Evolutionary conservation across 2,888 invertebrate species (phyloP), one percentile per base, ranked within the genome.

Genomic region (Pheosia gnoma): DNA sequence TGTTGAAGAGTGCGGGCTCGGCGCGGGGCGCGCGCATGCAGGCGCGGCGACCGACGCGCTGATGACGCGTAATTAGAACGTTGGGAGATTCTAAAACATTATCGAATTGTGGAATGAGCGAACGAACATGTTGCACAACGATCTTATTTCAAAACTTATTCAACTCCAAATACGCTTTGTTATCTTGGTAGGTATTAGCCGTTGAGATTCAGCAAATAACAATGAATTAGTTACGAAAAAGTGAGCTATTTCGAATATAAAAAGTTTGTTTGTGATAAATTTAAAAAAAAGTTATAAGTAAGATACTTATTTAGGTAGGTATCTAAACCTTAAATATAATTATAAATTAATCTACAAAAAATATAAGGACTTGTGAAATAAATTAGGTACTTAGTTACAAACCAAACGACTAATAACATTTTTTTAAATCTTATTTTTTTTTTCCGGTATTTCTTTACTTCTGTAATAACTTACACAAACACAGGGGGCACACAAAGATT

Each of bases 11-110:
- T 63, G 61, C 61, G 64, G 65, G 59, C 62, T 60, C 59, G 66
- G 60, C 65, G 61, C 25, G 60, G 62, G 56, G 71, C 73, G 71
- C 71, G 76, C 75, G 71, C 77, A 72, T 71, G 71, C 71, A 75
- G 75, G 74, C 77, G 76, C 73, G 67, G 72, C 70, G 72, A 63
- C 47, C 9, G n/a, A 49, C 55, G 39, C 68, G 75, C 61, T 72
- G 74, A 76, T 76, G 75, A 77, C 75, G 77, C 71, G 78, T 81
- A 77, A 78, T 78, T 78, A 78, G 74, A 70, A 77, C 71, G 66
- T 65, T 10, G 43, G 9, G 61, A 61, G 68, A 71, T 67, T 68
- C 67, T 59, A 61, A 68, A 68, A 66, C 63, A 62, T 67, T 65
- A 70, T 71, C 69, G 67, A 69, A 67, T 70, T 67, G 67, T 56